Base-by-base conservation (phyloP, 2,888 invertebrate genomes). In the Kuschelorhynchus macadamiae region DNA sequence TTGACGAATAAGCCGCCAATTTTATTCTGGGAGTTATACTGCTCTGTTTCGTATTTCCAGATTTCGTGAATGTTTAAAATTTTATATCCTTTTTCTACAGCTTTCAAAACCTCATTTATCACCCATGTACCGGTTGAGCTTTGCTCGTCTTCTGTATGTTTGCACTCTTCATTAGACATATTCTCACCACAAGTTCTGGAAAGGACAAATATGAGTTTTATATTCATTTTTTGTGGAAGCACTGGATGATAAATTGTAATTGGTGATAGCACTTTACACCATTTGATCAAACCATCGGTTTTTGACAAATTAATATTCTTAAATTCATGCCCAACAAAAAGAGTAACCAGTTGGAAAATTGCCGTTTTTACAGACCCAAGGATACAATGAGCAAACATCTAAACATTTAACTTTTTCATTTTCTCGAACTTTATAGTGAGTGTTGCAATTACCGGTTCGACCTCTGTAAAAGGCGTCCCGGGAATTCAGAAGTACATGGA, bases 151-250 rank as follows among this genome's bases (percentile, higher is more conserved):
- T 57, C 44, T 11, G 57, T 69, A 64, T 82, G 81, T 1, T 14
- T 36, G 61, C 82, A 84, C 0, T 72, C 71, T 1, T 66, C 36
- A 33, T 75, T 70, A 42, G 70, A 64, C 42, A 75, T 36, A 18
- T 49, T 70, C 32, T 80, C 75, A 25, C 72, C 77, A 70, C 81
- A 81, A 0, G 71, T 73, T 9, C 75, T 67, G 73, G 82, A 82
- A 1, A 83, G 64, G 0, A 75, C 67, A 72, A 82, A 83, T 67
- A 79, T 74, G 9, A 82, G 52, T 52, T 72, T 72, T 20, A 44
- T 39, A 41, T 73, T 72, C 33, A 57, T 66, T 53, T 70, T 72
- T 21, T 18, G 16, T 0, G 72, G 62, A 9, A 72, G 39, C 3
- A 74, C 70, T 8, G 73, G 72, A 39, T 74, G 74, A 49, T 68